Evolutionary conservation across 2,888 invertebrate genomes (phyloP), one percentile per base, ranked within the genome.

Genomic region (Platypus cylindrus): DNA sequence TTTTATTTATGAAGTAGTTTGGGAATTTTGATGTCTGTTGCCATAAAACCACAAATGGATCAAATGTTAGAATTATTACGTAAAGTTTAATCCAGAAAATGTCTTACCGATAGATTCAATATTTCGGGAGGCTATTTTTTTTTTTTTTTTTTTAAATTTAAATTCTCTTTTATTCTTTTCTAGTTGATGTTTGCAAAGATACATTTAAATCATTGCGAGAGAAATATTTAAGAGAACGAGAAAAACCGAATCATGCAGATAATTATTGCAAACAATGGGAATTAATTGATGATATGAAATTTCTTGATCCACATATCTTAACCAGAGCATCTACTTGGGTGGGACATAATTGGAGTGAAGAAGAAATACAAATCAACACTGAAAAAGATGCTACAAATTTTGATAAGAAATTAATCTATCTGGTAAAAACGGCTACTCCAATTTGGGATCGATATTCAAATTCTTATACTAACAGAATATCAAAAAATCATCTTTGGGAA

Each of bases 361-460:
- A 41, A 23, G 25, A 35, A 7, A 16, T 25, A 13, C 36, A 33
- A 4, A 7, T 32, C 11, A 27, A 32, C 32, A 31, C 34, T n/a
- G 45, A 43, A 5, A 26, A 33, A 1, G 37, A 45, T 24, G 34
- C 41, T 5, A 44, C 45, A 7, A 44, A 51, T 27, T 53, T 53
- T 31, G 51, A 51, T 37, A 48, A 40, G 29, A 37, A 44, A 15
- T 37, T 54, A 18, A 51, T 55, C 26, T 34, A 39, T 14, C 36
- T 52, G 30, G 54, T 55, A 8, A 45, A 41, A 33, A 46, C 51
- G 32, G 47, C 51, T 3, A 44, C 38, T n/a, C 47, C 53, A n/a
- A 45, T 55, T 30, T 55, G 55, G 55, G 53, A 55, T 37, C 39
- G 52, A 29, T 50, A 51, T 24, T 46, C 46, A 31, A 52, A 49